A percentile compares a stretch with the other conserved stretches of the same genome.
These are phyloP conservation scores for Neomicropteryx cornuta DNA, from an alignment of 1,140 invertebrate species.

Conservation along the genomic window DNA sequence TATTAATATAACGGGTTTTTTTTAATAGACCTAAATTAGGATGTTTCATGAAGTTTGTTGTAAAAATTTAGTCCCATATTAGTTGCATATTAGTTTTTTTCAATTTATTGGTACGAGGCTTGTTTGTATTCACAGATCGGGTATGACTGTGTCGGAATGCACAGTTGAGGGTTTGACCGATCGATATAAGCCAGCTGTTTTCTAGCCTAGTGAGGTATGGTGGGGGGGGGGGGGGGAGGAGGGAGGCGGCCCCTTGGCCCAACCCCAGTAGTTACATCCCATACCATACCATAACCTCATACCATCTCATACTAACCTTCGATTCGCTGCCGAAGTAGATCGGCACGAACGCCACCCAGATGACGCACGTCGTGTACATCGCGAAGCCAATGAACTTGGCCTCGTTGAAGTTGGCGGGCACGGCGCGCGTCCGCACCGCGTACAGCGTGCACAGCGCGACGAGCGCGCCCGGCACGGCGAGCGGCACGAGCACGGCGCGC, in stretches of 20 bases:
- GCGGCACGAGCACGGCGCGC: conserved; percentile 59
- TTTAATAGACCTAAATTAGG: too few relatives aligned
- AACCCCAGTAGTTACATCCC: too few relatives aligned
- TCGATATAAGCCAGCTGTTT: background rate
- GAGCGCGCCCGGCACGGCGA: conserved; percentile 70
- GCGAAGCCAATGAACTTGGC: conserved; percentile 76
- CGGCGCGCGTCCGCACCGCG: conserved; percentile 75
- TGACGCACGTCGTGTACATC: conserved; percentile 82
- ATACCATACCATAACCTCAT: too few relatives aligned
- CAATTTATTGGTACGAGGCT: too few relatives aligned
- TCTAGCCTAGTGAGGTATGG: background rate
- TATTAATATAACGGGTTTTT: too few relatives aligned
- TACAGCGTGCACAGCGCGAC: conserved; percentile 73
- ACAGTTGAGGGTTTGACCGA: too few relatives aligned
- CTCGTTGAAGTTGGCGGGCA: conserved; percentile 85
- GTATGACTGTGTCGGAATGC: too few relatives aligned
- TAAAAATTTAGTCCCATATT: too few relatives aligned
- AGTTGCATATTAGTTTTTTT: too few relatives aligned
- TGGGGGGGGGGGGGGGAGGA: background rate
- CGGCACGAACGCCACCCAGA: conserved; percentile 81
- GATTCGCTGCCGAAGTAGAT: conserved; percentile 72
- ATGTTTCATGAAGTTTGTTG: too few relatives aligned
- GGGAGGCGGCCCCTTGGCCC: too few relatives aligned
- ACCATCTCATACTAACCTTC: conserved; percentile 37
- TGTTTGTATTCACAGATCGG: too few relatives aligned